Evolutionary conservation across 2,113 vertebrate species (phyloP).

Genomic region (Callochromis pleurospilus): DNA sequence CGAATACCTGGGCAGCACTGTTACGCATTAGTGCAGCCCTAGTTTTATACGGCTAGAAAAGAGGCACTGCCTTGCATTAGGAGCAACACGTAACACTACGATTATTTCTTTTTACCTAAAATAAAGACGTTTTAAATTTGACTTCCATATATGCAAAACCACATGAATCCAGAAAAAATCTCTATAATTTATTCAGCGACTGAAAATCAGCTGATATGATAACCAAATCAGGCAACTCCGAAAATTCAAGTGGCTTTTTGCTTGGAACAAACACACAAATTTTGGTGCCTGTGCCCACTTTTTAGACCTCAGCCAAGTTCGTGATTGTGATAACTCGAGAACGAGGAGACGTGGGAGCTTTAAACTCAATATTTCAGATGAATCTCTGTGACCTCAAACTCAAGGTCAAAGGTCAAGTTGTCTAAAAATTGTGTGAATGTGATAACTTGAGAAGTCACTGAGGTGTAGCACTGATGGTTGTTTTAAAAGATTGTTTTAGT

Average conservation of each 20-base stretch:
- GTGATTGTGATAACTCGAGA: background rate
- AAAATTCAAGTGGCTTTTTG: background rate
- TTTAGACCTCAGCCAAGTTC: background rate
- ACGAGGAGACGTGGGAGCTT: background rate
- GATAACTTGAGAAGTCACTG: background rate
- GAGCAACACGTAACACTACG: background rate
- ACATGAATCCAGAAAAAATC: background rate
- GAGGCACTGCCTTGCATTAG: background rate
- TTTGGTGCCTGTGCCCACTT: background rate
- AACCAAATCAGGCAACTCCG: background rate
- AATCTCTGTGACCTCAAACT: background rate
- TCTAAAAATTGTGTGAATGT: background rate
- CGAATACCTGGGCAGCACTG: fast-evolving
- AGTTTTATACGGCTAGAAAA: background rate
- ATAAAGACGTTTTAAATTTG: background rate
- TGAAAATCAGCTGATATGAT: background rate
- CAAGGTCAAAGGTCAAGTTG: background rate
- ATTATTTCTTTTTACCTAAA: background rate
- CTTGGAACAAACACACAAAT: background rate
- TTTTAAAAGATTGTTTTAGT: background rate
- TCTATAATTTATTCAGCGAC: background rate
- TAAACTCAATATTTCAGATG: background rate
- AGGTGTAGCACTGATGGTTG: background rate
- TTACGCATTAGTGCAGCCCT: background rate
- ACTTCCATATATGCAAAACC: background rate